These are phyloP conservation scores for Parnassius apollo DNA, from an alignment of 2,888 invertebrate genomes.

Conservation along the genomic window DNA sequence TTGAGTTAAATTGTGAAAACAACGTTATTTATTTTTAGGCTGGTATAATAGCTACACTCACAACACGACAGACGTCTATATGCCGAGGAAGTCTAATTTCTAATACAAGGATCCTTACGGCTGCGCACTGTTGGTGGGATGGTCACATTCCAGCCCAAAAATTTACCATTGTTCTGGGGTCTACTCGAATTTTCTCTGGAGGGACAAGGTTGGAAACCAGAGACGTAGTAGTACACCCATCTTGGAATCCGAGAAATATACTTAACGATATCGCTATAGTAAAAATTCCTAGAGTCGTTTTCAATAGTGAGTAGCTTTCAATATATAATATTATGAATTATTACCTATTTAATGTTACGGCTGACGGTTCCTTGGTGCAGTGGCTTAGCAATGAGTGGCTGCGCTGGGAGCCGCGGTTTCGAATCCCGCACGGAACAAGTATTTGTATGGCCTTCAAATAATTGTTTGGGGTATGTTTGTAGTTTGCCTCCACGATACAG, in stretches of 20 bases:
- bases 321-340: too few species aligned
- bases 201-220: constrained; percentile 55
- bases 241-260: constrained; percentile 51
- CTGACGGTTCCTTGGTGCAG: too few species aligned
- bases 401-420: too few species aligned
- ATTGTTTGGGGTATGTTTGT: too few species aligned
- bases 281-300: constrained; percentile 45
- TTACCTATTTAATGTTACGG: too few species aligned
- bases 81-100: constrained; percentile 68
- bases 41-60: constrained; percentile 55
- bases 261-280: constrained; percentile 61
- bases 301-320: constrained; percentile 50
- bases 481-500: too few species aligned
- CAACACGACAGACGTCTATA: constrained; percentile 54
- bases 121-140: constrained; percentile 73
- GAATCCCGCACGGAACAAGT: too few species aligned
- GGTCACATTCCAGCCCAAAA: constrained; percentile 52
- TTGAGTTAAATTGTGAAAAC: too few species aligned
- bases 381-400: too few species aligned
- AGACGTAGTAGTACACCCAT: constrained; percentile 50
- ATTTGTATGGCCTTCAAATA: too few species aligned
- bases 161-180: constrained; percentile 65
- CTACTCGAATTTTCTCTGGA: constrained; percentile 59
- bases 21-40: constrained; percentile 42
- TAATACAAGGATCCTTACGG: constrained; percentile 56